Conservation (phyloP, 2,797 vertebrate species). For the Phataginus tricuspis region DNA sequence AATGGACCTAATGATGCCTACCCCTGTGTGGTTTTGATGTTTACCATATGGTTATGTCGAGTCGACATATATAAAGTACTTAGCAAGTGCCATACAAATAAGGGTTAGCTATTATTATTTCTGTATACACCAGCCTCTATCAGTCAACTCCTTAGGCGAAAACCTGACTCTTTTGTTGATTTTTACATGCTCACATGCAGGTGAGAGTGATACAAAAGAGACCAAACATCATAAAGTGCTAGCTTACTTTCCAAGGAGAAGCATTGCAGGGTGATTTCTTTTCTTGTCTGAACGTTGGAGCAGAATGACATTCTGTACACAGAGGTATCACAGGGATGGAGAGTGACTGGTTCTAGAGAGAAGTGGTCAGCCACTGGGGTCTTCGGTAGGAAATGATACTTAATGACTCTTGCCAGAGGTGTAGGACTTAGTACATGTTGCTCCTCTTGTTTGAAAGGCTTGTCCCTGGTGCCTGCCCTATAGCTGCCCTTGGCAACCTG, state of each 20-base stretch:
- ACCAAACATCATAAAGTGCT: neutral
- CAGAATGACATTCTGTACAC: neutral
- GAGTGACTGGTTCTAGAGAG: neutral
- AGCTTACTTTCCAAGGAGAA: neutral
- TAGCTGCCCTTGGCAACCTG: neutral
- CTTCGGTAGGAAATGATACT: neutral
- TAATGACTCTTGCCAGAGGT: neutral
- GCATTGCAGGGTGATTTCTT: neutral
- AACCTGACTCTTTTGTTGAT: neutral
- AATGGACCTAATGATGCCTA: neutral
- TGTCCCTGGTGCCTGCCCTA: neutral
- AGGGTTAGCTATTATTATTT: neutral
- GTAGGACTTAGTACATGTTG: neutral
- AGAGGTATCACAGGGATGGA: neutral
- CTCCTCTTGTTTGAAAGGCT: neutral
- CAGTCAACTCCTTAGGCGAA: neutral
- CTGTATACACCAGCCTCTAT: neutral
- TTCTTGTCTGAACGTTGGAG: neutral
- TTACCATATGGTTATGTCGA: neutral
- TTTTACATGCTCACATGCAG: neutral
- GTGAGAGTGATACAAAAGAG: neutral
- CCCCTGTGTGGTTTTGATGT: neutral
- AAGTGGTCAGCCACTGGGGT: neutral
- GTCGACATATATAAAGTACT: neutral
- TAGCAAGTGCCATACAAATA: neutral